Conservation (phyloP, 2,113 vertebrate genomes). For the Cygnus atratus region DNA sequence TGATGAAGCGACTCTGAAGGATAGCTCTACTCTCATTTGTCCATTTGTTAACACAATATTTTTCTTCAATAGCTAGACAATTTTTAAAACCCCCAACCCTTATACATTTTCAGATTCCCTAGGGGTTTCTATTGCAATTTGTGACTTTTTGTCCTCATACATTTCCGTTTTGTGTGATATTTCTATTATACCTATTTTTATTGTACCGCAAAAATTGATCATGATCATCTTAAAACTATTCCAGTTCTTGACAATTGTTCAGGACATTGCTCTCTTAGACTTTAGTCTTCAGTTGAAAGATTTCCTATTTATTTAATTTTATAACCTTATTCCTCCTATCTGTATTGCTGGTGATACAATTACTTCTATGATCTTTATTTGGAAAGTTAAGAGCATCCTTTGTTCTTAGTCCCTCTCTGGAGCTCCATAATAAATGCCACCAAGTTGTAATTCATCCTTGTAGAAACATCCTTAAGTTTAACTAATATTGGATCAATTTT, state of each 20-base stretch:
- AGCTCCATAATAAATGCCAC: constrained; percentile 1
- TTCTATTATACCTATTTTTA: constrained; percentile 58
- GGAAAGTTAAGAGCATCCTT: neutral
- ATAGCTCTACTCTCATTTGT: constrained; percentile 62
- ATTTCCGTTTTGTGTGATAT: constrained; percentile 48
- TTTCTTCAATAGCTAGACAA: constrained; percentile 61
- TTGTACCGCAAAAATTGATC: constrained; percentile 56
- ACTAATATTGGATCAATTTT: neutral
- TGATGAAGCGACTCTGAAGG: constrained; percentile 65
- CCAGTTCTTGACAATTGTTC: constrained; percentile 19
- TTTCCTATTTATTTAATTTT: constrained; percentile 49
- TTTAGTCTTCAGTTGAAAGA: constrained; percentile 48
- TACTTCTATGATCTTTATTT: neutral
- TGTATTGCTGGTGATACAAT: neutral
- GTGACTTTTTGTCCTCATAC: constrained; percentile 55
- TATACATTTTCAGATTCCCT: constrained; percentile 60
- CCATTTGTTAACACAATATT: constrained; percentile 65
- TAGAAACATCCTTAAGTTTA: constrained; percentile 25
- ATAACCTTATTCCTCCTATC: neutral
- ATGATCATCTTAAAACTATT: constrained; percentile 59
- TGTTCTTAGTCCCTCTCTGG: neutral
- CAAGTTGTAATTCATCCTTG: neutral
- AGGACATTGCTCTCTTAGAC: neutral
- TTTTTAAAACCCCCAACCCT: constrained; percentile 58
- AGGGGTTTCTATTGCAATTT: constrained; percentile 54